These are phyloP conservation scores for Dipus sagitta DNA, from an alignment of 2,797 vertebrate species.

Conservation along the genomic window DNA sequence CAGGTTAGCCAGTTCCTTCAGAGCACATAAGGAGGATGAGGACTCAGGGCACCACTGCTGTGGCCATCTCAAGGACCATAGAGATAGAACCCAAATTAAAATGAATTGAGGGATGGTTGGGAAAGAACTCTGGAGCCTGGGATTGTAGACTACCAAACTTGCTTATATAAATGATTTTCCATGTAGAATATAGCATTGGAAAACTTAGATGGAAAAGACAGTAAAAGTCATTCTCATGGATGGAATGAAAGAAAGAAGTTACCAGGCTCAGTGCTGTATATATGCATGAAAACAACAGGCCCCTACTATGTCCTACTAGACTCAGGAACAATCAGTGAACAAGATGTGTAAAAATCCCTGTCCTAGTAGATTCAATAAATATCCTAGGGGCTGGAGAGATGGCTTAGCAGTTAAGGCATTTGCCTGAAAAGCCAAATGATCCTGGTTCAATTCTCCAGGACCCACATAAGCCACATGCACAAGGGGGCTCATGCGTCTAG, in stretches of 20 bases:
- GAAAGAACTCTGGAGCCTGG: neutral
- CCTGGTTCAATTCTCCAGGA: no score
- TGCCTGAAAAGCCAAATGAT: no score
- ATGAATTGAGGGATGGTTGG: neutral
- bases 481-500: no score
- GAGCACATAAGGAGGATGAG: neutral
- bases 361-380: neutral
- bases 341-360: neutral
- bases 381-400: no score
- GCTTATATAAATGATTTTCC: neutral
- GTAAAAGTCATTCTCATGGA: neutral
- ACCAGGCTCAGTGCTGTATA: fast-evolving
- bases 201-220: neutral
- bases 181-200: neutral
- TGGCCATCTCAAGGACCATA: neutral
- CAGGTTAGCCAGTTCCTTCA: neutral
- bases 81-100: neutral
- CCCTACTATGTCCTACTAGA: neutral
- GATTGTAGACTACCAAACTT: neutral
- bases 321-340: neutral
- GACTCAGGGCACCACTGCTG: neutral
- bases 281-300: neutral
- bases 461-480: no score
- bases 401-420: no score
- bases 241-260: neutral